Conservation (phyloP, 2,113 vertebrate species). For the Pavo muticus region DNA sequence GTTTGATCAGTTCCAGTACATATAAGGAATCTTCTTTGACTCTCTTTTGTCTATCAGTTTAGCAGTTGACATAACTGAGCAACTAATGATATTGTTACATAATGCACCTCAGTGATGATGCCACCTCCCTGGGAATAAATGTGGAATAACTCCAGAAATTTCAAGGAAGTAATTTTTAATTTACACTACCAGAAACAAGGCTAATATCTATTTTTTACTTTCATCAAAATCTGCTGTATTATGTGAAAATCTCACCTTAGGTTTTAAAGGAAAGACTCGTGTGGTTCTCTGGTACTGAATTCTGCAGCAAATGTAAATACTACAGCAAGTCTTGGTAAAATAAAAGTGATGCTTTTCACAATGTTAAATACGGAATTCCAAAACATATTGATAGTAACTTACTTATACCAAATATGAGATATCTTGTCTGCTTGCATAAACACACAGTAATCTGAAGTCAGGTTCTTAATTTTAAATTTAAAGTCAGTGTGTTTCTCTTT, state of each 20-base stretch:
- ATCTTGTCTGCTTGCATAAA: background rate
- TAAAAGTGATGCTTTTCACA: background rate
- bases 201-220: background rate
- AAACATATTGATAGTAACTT: background rate
- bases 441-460: background rate
- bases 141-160: background rate
- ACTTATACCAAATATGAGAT: background rate
- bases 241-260: background rate
- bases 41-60: background rate
- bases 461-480: background rate
- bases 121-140: background rate
- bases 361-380: background rate
- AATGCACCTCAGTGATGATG: background rate
- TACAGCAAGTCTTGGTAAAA: background rate
- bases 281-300: background rate
- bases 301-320: background rate
- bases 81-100: background rate
- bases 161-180: background rate
- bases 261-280: background rate
- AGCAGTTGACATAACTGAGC: accelerated
- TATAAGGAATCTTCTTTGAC: background rate
- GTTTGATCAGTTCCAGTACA: background rate
- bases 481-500: background rate
- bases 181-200: accelerated
- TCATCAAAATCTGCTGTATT: background rate